Evolutionary conservation across 2,113 vertebrate species (phyloP).

Genomic region (Tiliqua scincoides): DNA sequence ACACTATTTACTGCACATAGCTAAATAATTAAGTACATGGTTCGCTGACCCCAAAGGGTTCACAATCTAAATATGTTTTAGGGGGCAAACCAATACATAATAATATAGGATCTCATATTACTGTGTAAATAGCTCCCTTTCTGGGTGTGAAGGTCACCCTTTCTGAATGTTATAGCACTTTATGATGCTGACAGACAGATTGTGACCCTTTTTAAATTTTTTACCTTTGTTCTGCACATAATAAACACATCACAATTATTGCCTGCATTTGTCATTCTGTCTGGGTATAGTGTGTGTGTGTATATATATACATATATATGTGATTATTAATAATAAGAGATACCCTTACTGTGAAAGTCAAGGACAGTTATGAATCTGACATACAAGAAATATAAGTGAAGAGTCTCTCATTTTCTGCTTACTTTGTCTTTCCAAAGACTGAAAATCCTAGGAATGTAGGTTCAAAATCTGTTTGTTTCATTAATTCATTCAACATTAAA

Average conservation of each 20-base stretch:
- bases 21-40: no score
- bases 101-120: background rate
- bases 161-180: background rate
- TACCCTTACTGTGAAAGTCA: background rate
- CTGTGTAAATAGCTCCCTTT: background rate
- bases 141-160: background rate
- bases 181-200: background rate
- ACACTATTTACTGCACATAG: no score
- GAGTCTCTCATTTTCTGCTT: background rate
- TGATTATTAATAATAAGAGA: background rate
- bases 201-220: conserved; percentile 8
- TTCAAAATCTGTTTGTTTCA: no score
- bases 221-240: background rate
- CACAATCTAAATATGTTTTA: no score
- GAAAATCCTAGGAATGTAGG: background rate
- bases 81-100: no score
- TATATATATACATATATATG: no score
- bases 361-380: background rate
- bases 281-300: background rate
- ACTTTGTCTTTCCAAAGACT: background rate
- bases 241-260: conserved; percentile 5
- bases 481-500: no score
- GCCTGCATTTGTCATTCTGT: background rate
- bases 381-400: background rate
- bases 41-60: no score